Base-by-base conservation (phyloP, 2,113 vertebrate genomes). In the Leptobrachium ailaonicum region DNA sequence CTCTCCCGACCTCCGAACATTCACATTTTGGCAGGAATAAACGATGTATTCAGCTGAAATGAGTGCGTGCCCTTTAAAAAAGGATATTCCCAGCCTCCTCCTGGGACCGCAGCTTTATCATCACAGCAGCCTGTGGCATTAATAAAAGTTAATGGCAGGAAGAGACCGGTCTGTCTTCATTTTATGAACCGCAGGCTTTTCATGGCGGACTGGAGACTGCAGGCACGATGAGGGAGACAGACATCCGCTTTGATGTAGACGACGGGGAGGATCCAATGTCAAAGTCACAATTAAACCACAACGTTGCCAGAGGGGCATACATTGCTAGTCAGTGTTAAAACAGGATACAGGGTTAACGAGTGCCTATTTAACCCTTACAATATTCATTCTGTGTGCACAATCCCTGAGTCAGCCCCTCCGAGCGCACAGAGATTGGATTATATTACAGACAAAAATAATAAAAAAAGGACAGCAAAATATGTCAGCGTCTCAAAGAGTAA, bases 181-280 rank as follows among this genome's bases (percentile, higher is more conserved):
- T 76, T 67, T 41, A 41, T 40, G 32, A 68, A 63, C 47, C 62
- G 13, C 20, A 41, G 45, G 12, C 63, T 50, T 66, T 44, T 41
- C 45, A 60, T 45, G 58, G 9, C 74, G 66, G 63, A 66, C 42
- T 69, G 47, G 47, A 68, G 41, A 54, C 66, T 45, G 68, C 20
- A 32, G 20, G 20, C 20, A 32, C 20, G 20, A 32, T 32, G 20
- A 32, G 20, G 20, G 20, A 32, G 20, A 32, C 20, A 78, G 67
- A 78, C 67, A 50, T 78, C 20, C 56, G 53, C 67, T 71, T 78
- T 78, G 67, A 78, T 71, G 67, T 78, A 10, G 14, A 63, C 41
- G 67, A 13, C 76, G 45, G 43, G 76, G 76, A 71, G 76, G 76
- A 62, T 71, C 76, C 76, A 71, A 47, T 20, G 67, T 78, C 20